A percentile compares a stretch with the other conserved stretches of the same genome.
Conservation (phyloP, 2,888 invertebrate genomes). For the Lydus trimaculatus region DNA sequence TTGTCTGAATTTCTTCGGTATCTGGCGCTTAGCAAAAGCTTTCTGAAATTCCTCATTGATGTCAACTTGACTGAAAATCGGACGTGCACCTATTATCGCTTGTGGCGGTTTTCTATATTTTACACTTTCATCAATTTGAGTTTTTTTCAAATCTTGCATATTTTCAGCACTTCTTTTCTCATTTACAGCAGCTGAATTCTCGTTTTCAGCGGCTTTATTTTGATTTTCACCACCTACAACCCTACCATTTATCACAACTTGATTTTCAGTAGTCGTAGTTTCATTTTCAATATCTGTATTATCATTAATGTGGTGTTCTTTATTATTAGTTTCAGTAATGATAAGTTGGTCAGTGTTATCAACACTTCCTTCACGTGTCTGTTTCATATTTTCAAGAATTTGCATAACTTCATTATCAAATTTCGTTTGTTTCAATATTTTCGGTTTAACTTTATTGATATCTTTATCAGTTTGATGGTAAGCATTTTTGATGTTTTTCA, state of each 20-base stretch:
- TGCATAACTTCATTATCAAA: constrained; percentile 35
- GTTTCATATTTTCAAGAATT: constrained; percentile 39
- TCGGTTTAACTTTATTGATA: constrained; percentile 24
- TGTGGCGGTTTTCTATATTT: constrained; percentile 57
- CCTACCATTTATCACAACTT: background rate
- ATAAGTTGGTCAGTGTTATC: constrained; percentile 18
- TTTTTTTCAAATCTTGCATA: no score
- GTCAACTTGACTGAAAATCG: constrained; percentile 57
- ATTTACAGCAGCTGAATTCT: background rate
- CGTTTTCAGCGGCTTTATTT: background rate
- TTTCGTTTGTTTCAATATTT: constrained; percentile 17
- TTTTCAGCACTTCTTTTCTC: no score
- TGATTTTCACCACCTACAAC: background rate
- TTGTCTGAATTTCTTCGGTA: constrained; percentile 45
- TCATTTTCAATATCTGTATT: background rate
- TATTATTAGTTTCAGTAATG: constrained; percentile 14
- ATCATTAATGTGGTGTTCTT: background rate
- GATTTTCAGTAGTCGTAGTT: background rate
- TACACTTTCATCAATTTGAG: constrained; percentile 23
- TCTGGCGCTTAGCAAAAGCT: constrained; percentile 52
- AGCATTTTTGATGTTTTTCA: constrained; percentile 51
- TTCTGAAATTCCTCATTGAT: constrained; percentile 59
- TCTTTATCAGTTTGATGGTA: constrained; percentile 43
- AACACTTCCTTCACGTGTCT: constrained; percentile 33
- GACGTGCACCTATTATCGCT: constrained; percentile 57